Conservation (phyloP, 64 coral and sea anemone species). For the Dendrophyllia cribrosa region DNA sequence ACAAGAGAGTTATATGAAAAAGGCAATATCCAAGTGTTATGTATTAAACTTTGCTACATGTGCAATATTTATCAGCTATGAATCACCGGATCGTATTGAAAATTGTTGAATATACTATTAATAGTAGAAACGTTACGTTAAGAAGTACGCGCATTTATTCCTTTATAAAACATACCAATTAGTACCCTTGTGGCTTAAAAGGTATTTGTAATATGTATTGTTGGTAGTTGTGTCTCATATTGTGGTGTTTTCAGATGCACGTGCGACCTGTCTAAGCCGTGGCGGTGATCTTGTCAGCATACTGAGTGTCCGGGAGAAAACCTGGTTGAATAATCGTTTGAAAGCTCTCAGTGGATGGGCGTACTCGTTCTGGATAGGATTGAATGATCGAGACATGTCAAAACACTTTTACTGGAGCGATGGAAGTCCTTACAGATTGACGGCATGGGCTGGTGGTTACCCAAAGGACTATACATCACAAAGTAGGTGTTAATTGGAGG, state of each 20-base stretch:
- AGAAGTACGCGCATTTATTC: too few species aligned
- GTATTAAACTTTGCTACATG: too few species aligned
- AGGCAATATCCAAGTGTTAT: too few species aligned
- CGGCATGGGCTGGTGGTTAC: conserved; percentile 80
- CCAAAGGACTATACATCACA: conserved; percentile 60
- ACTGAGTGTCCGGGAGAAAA: conserved; percentile 58
- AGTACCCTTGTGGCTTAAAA: too few species aligned
- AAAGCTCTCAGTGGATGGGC: conserved; percentile 71
- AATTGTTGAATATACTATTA: too few species aligned
- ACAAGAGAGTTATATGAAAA: too few species aligned
- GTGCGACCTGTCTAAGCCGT: conserved; percentile 70
- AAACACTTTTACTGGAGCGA: conserved; percentile 88
- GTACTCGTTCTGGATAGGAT: conserved; percentile 81
- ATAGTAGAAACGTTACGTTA: too few species aligned
- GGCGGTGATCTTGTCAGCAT: conserved; percentile 90
- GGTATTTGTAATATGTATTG: too few species aligned
- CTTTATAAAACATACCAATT: too few species aligned
- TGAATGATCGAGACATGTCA: conserved; percentile 78
- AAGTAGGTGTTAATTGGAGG: conserved; percentile 31
- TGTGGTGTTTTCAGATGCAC: conserved; percentile 63
- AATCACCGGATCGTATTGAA: too few species aligned
- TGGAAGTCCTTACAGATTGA: conserved; percentile 70
- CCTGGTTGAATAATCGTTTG: conserved; percentile 76
- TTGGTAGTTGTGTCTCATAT: too few species aligned
- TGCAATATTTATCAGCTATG: too few species aligned